Evolutionary conservation across 2,888 invertebrate genomes (phyloP).

Genomic region (Caenorhabditis auriculariae): DNA sequence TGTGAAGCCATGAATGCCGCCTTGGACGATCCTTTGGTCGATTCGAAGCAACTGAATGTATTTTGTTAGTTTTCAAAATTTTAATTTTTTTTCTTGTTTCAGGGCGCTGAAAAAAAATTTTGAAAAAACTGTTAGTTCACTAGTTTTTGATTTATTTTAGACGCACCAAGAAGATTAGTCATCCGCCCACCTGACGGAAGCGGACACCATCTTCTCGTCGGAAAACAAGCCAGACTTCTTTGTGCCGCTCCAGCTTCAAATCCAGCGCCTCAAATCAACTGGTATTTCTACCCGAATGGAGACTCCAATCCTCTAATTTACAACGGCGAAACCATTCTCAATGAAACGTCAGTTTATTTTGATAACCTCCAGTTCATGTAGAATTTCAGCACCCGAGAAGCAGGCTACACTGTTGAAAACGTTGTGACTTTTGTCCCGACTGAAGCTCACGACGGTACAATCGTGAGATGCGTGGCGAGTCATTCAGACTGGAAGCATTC

Average conservation of each 20-base stretch:
- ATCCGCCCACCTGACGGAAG: conserved; percentile 42
- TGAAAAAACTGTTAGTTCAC: neutral
- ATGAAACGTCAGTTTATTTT: conserved; percentile 37
- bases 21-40: conserved; percentile 54
- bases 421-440: conserved; percentile 54
- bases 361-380: neutral
- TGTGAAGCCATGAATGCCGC: conserved; percentile 59
- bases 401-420: conserved; percentile 34
- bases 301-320: conserved; percentile 26
- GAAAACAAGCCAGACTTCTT: conserved; percentile 43
- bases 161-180: conserved; percentile 47
- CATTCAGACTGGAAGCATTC: conserved; percentile 54
- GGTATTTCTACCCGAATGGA: conserved; percentile 39
- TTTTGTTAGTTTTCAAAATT: conserved; percentile 52
- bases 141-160: conserved; percentile 14
- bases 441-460: conserved; percentile 51
- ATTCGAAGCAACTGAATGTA: conserved; percentile 46
- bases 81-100: neutral
- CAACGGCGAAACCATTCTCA: conserved; percentile 40
- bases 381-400: conserved; percentile 35
- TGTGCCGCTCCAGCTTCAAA: conserved; percentile 56
- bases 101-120: neutral
- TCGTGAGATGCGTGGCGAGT: conserved; percentile 54
- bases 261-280: conserved; percentile 53
- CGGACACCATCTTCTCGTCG: conserved; percentile 44